Base-by-base conservation (phyloP, 1,140 invertebrate genomes). In the Tetramorium alpestre region DNA sequence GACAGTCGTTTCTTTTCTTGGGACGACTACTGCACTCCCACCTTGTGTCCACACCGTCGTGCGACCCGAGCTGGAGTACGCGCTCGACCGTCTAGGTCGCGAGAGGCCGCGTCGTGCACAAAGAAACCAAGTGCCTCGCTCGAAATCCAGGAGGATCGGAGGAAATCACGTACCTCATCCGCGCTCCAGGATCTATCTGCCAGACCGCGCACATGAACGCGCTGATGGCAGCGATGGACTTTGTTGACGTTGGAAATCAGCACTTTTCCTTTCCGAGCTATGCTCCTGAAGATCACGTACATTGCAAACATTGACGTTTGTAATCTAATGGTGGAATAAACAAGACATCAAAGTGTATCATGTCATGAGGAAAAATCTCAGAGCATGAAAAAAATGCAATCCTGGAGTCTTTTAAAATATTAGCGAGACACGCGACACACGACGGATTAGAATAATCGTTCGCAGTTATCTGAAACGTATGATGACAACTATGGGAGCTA, bases 1-100 rank as follows among this genome's bases (percentile, higher is more conserved):
- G 87, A 70, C 69, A 41, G 51, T 88, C 54, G 88, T 77, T 84
- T 75, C 80, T 84, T 84, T 84, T 69, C 51, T 18, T 49, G 76
- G 28, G 25, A 8, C 80, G 76, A 86, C 33, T 47, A 49, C 64
- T 22, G 49, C 60, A 22, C 44, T 73, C 51, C 80, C 69, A 47
- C 69, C 69, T 84, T 75, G 58, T 84, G 58, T 84, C 54, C 54
- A 62, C 33, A 44, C 13, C 73, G 47, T 58, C 81, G 58, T 33
- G 70, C 33, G 44, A 78, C 28, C 6, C 22, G 44, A 47, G 38
- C 56, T 56, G 38, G 73, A 84, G 54, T 75, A 62, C 80, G 54
- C 41, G 41, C 25, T 33, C 33, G 80, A 62, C 54, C 56, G 41
- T 73, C 70, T 47, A 47, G 65, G 49, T 65, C 76, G 76, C 41